Conservation (phyloP, 2,113 vertebrate genomes). For the Mesitornis unicolor region DNA sequence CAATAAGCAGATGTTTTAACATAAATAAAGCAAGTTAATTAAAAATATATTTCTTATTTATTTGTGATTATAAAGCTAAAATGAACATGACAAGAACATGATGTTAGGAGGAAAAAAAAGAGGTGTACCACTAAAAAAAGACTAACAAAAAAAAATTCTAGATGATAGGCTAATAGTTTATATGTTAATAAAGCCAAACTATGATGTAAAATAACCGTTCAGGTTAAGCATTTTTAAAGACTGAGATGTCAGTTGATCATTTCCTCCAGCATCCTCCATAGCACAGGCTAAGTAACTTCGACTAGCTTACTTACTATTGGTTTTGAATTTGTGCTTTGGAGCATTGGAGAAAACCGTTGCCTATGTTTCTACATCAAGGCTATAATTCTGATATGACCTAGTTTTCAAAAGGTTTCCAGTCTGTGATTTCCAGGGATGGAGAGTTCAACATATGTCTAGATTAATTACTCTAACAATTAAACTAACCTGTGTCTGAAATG, state of each 20-base stretch:
- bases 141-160: neutral
- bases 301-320: neutral
- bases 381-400: neutral
- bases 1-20: neutral
- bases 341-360: neutral
- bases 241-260: neutral
- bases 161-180: neutral
- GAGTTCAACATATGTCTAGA: neutral
- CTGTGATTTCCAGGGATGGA: neutral
- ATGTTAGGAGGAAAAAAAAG: neutral
- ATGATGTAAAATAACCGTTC: neutral
- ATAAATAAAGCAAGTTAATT: neutral
- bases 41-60: neutral
- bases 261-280: neutral
- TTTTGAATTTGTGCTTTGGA: neutral
- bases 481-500: neutral
- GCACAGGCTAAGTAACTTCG: neutral
- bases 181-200: neutral
- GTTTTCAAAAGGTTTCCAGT: neutral
- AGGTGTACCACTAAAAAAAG: neutral
- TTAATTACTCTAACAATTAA: neutral
- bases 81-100: fast-evolving
- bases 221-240: neutral
- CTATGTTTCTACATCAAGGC: neutral
- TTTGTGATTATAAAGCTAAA: neutral